Base-by-base conservation (phyloP, 2,797 vertebrate species). In the Anisognathus igniventris region DNA sequence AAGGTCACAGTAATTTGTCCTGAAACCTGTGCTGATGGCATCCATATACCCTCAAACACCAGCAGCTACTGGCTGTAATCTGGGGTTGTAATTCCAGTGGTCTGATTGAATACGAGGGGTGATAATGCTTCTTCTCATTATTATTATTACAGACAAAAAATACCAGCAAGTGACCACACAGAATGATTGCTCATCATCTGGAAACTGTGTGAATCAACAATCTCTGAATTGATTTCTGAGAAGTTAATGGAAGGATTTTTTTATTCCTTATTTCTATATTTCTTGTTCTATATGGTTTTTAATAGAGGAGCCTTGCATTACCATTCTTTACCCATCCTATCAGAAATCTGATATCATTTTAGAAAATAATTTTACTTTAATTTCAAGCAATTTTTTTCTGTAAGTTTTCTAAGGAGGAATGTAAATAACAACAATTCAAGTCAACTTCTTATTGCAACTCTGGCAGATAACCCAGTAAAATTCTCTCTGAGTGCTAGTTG, bases 171-270 rank as follows among this genome's bases (percentile, higher is more conserved):
- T 79, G 53, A 79, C 74, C 45, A 37, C 1, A 2, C 7, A 58
- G 35, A 21, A 14, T 64, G 67, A 76, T 57, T 91, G 23, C 18
- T 73, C 42, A 37, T 86, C 58, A 65, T 31, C 65, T 77, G 71
- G 83, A 86, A 87, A 44, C 25, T 50, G 9, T 30, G 24, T 71
- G 65, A 88, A 71, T 53, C 66, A 74, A 35, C 14, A 25, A 12
- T 11, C 14, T 73, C 42, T 80, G 50, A 65, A 74, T 85, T 85
- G 53, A 65, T 94, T 90, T 82, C 45, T 74, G 45, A 76, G 57
- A 90, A 65, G 27, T 9, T 64, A 70, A 33, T 75, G 40, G 33
- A 67, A 91, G 7, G 60, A 81, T 14, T 70, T 58, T 51, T 9
- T 53, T 45, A 18, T 57, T 76, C 7, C 54, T 75, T 64, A 21